Percentiles rank a stretch among this genome's conserved stretches.
These are phyloP conservation scores for Zonitis immaculata DNA, from an alignment of 2,888 invertebrate species.

Conservation along the genomic window DNA sequence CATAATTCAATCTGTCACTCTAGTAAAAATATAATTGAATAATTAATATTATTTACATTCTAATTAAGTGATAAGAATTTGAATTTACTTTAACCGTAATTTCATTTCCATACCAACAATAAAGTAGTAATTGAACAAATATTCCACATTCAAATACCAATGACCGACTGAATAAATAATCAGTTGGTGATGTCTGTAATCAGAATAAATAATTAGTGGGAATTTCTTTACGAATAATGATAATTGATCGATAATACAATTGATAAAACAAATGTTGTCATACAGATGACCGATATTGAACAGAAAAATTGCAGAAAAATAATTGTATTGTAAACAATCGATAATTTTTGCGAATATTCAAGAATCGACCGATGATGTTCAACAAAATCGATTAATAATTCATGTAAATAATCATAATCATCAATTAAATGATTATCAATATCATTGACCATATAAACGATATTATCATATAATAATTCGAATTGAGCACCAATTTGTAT, in stretches of 20 bases:
- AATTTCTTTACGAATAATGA: neutral
- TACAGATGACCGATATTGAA: neutral
- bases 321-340: neutral
- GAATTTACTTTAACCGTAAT: too few relatives aligned
- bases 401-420: neutral
- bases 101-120: constrained; percentile 1
- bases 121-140: neutral
- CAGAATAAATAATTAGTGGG: neutral
- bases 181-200: constrained; percentile 6
- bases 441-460: neutral
- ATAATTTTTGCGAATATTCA: neutral
- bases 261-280: neutral
- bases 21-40: too few relatives aligned
- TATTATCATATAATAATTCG: constrained; percentile 9
- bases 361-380: neutral
- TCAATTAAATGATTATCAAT: neutral
- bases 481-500: constrained; percentile 14
- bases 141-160: neutral
- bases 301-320: neutral
- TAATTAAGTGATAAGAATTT: too few relatives aligned
- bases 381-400: neutral
- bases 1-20: too few relatives aligned
- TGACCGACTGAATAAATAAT: neutral
- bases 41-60: too few relatives aligned
- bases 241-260: neutral